Base-by-base conservation (phyloP, 1,140 invertebrate genomes). In the Calycopis cecrops region DNA sequence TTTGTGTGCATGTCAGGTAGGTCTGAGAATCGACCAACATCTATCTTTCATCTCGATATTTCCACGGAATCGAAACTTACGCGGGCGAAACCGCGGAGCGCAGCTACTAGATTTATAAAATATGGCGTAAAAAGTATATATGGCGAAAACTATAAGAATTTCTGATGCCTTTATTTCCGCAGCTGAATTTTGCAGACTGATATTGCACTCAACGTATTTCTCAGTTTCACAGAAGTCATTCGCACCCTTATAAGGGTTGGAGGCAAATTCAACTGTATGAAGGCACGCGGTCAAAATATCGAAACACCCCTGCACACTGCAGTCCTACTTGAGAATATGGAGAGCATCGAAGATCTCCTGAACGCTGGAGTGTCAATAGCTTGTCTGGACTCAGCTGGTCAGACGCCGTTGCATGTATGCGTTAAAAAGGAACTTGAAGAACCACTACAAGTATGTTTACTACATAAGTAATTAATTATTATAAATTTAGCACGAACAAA, bases 391-490 rank as follows among this genome's bases (percentile, higher is more conserved):
- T 69, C 78, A 11, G 76, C 87, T 40, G 89, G 90, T 6, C 72
- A 89, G 37, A 92, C 92, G 3, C 90, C 92, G 7, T 62, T 93
- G 33, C 92, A 93, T 76, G 73, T 90, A 42, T 91, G 90, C 35
- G 89, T 92, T 1, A 73, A 76, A 33, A 79, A 73, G 17, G 50
- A 86, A 35, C 71, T 90, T 11, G 77, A 88, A 34, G 82, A 88
- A 42, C 62, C 76, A 33, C 66, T 89, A 4, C 81, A 82, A 62
- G 83, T 83, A 67, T 35, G 47, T 55, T 38, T 33, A 3, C 28
- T 11, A 37, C 4, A 35, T 48, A 11, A n/a, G n/a, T n/a, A n/a
- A n/a, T n/a, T 11, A 0, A 9, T 16, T 47, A 8, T 9, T 16
- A 14, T 16, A 47, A 47, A 16, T 47, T 7, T 47, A 47, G 4